Evolutionary conservation across 1,140 invertebrate genomes (phyloP), one percentile per base, ranked within the genome.

Genomic region (Mya arenaria): DNA sequence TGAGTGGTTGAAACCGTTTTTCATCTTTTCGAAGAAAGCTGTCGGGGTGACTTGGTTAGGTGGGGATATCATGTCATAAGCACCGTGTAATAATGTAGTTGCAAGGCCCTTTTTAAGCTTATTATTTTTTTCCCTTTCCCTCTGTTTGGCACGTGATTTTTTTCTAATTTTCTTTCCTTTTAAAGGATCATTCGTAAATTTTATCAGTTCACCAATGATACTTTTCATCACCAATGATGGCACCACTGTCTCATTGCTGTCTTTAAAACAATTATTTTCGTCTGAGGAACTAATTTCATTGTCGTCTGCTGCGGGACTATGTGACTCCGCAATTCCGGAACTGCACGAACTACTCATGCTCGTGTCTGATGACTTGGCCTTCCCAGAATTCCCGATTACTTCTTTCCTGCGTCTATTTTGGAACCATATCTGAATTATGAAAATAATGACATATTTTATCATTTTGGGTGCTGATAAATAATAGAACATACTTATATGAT

Each of bases 341-440:
- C 39, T 83, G 39, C 83, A 41, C 34, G 71, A 34, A n/a, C 71
- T 71, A 44, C 75, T 81, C n/a, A 52, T 68, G 58, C 65, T 74
- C 0, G 69, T 71, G 34, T 82, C 77, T 68, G 69, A 74, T 28
- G 81, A 36, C 62, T 85, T 84, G n/a, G 15, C 23, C 74, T 63
- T 79, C 39, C 69, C 68, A 25, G 36, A 30, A 28, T 84, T 87
- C 0, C 84, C 78, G 1, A 91, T 86, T 0, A 92, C 90, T 80
- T 92, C 91, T 80, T 92, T 92, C 37, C 91, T 60, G 60, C 91
- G 62, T 58, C 91, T 78, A 69, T 92, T 92, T 84, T 92, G 91
- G 68, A 92, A 92, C 91, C 91, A 92, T 41, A 91, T 90, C 91
- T 92, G 83, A 30, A 84, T 62, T n/a, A n/a, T n/a, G n/a, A n/a